Evolutionary conservation across 2,113 vertebrate genomes (phyloP).

Genomic region (Bucco capensis): DNA sequence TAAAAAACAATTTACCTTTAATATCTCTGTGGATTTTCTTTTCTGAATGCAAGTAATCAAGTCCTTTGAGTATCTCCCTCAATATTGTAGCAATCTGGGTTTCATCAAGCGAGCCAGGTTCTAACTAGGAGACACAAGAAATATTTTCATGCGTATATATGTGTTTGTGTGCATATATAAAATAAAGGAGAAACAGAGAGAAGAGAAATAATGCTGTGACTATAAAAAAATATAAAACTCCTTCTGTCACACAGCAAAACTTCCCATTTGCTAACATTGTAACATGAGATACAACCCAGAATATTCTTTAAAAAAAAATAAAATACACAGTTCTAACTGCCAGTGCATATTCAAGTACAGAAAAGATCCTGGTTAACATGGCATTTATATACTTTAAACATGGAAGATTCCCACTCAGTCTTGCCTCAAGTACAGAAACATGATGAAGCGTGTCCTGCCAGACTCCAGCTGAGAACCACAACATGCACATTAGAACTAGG

Average conservation of each 20-base stretch:
- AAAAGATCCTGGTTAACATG: not conserved
- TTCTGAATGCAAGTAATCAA: conserved; percentile 97
- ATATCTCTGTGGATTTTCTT: conserved; percentile 99
- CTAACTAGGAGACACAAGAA: conserved; percentile 77
- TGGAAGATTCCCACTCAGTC: not conserved
- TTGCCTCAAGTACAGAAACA: fast-evolving
- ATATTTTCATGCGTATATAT: not conserved
- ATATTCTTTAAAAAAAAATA: not conserved
- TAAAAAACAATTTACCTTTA: conserved; percentile 80
- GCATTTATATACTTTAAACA: fast-evolving
- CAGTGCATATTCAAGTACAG: not conserved
- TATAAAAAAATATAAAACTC: not conserved
- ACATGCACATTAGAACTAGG: not conserved
- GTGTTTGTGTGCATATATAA: fast-evolving
- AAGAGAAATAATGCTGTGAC: not conserved
- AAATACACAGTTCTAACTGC: not conserved
- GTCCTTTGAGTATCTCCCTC: conserved; percentile 94
- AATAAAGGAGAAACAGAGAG: not conserved
- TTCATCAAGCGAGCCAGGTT: conserved; percentile 92
- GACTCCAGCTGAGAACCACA: not conserved
- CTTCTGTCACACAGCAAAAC: not conserved
- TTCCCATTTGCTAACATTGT: not conserved
- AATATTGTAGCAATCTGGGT: conserved; percentile 95
- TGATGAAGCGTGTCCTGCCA: not conserved
- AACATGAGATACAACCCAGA: not conserved